Evolutionary conservation across 92 coral and sea anemone species (phyloP).

Genomic region (Siderastrea siderea): DNA sequence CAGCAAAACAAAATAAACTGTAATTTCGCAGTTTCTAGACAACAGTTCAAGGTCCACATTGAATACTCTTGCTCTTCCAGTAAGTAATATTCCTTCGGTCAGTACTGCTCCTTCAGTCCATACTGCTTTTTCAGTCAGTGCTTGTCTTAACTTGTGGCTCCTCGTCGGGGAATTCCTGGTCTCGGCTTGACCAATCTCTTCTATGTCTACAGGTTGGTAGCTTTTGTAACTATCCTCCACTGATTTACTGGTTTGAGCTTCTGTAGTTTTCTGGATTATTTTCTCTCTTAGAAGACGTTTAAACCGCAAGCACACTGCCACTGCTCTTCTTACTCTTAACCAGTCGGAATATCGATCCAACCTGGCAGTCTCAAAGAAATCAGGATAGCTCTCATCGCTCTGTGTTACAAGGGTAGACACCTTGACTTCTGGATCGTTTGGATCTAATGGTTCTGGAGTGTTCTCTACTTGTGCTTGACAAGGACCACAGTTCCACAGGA

Average conservation of each 20-base stretch:
- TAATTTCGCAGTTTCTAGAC: no score
- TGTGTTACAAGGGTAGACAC: background rate
- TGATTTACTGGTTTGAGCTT: no score
- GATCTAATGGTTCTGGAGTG: background rate
- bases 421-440: background rate
- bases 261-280: background rate
- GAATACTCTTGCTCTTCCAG: no score
- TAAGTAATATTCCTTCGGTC: no score
- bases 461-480: background rate
- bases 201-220: background rate
- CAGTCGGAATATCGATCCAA: constrained; percentile 22
- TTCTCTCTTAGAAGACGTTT: background rate
- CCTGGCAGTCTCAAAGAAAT: constrained; percentile 1
- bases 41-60: no score
- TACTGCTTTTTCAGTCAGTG: no score
- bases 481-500: background rate
- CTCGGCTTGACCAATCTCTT: background rate
- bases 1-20: no score
- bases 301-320: constrained; percentile 10
- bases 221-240: background rate
- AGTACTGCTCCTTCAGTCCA: no score
- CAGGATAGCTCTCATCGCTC: background rate
- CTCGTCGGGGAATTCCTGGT: no score
- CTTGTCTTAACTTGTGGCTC: no score
- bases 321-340: constrained; percentile 5